These are phyloP conservation scores for Pheucticus melanocephalus DNA, from an alignment of 2,113 vertebrate genomes.

Conservation along the genomic window DNA sequence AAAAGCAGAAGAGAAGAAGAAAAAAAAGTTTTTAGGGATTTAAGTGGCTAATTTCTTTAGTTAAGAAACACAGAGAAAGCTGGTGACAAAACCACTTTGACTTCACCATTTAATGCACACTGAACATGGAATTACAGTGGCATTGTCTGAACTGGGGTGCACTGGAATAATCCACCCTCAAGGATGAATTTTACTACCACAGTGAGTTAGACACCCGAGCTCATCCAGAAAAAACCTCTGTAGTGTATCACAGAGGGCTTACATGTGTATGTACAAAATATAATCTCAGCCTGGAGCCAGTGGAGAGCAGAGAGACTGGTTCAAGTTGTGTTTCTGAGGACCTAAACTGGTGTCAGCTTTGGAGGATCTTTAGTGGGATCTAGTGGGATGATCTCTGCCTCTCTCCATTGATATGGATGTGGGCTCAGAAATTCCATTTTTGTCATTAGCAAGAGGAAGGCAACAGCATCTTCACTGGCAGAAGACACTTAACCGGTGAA, in stretches of 20 bases:
- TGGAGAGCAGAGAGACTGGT: background rate
- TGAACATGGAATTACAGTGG: background rate
- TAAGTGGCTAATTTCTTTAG: background rate
- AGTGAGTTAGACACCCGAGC: background rate
- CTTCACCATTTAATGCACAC: background rate
- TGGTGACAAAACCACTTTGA: background rate
- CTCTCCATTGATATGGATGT: background rate
- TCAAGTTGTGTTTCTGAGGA: background rate
- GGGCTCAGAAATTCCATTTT: background rate
- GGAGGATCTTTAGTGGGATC: background rate
- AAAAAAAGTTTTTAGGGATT: fast-evolving
- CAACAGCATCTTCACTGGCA: background rate
- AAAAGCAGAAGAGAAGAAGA: background rate
- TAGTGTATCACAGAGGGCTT: background rate
- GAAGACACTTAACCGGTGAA: background rate
- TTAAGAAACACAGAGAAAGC: background rate
- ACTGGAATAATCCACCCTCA: background rate
- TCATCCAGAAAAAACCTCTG: background rate
- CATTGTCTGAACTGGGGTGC: background rate
- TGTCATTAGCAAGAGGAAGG: background rate
- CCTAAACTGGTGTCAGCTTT: background rate
- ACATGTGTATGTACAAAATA: background rate
- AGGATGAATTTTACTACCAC: background rate
- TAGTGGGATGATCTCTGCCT: background rate
- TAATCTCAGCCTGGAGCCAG: background rate